Conservation (phyloP, 2,888 invertebrate genomes). For the Pyrochroa serraticornis region DNA sequence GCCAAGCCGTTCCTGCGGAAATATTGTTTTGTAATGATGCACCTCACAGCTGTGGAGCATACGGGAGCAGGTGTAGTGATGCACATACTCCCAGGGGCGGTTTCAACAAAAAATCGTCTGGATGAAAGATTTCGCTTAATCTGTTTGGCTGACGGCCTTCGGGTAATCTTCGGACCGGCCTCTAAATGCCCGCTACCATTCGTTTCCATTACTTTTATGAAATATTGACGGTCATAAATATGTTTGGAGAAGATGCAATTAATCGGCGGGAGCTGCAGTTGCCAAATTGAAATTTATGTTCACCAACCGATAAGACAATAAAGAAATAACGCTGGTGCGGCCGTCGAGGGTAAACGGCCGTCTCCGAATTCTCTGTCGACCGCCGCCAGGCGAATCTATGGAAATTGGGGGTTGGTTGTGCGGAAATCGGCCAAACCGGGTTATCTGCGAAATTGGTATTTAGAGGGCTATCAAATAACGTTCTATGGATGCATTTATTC, state of each 20-base stretch:
- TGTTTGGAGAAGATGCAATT: no score
- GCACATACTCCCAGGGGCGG: slow-evolving; percentile 30
- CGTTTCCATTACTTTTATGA: not conserved
- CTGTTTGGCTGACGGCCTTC: slow-evolving; percentile 15
- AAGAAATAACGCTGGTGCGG: not conserved
- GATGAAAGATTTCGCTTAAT: slow-evolving; percentile 27
- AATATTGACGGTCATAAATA: no score
- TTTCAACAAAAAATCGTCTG: slow-evolving; percentile 32
- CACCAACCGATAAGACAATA: not conserved
- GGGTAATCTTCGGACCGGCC: not conserved
- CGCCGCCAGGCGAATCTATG: no score
- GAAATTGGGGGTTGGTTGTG: no score
- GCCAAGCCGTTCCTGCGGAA: slow-evolving; percentile 27
- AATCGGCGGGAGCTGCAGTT: no score
- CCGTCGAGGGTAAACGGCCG: no score
- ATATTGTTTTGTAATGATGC: slow-evolving; percentile 36
- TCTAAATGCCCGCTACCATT: not conserved
- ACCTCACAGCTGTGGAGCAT: slow-evolving; percentile 30
- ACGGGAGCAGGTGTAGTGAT: slow-evolving; percentile 32
- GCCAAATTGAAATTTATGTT: not conserved
- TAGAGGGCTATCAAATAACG: no score
- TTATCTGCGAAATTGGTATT: no score
- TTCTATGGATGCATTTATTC: no score
- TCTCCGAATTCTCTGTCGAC: no score
- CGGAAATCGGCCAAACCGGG: no score